Evolutionary conservation across 2,797 vertebrate genomes (phyloP).

Genomic region (Emydoidea blandingii): DNA sequence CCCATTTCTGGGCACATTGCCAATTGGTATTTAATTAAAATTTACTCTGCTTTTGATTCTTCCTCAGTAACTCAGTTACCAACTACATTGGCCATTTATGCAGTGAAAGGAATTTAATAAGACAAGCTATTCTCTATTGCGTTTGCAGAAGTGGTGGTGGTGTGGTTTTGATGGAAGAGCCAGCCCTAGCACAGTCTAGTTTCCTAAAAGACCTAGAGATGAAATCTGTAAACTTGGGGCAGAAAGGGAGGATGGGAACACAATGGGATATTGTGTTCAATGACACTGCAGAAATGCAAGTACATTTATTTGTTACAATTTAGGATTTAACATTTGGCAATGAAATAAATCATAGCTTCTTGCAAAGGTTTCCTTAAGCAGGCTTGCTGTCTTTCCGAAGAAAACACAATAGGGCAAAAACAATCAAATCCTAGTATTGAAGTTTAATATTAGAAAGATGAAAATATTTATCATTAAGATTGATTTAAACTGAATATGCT

Average conservation of each 20-base stretch:
- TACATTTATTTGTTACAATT: not conserved
- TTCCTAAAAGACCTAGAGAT: not conserved
- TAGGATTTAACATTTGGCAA: not conserved
- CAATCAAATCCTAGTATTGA: too few relatives aligned
- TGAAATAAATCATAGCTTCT: not conserved
- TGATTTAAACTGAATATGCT: not conserved
- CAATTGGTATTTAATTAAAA: conserved; percentile 75
- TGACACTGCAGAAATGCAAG: not conserved
- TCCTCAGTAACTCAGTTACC: conserved; percentile 60
- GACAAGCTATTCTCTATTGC: not conserved
- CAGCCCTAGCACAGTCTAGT: not conserved
- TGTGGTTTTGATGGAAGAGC: not conserved
- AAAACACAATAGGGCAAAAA: not conserved
- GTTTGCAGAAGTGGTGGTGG: not conserved
- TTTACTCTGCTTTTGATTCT: conserved; percentile 42
- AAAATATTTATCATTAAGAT: not conserved
- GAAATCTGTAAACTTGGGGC: fast-evolving
- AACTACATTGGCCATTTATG: not conserved
- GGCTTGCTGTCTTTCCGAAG: fast-evolving
- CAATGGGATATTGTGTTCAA: not conserved
- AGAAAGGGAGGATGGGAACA: not conserved
- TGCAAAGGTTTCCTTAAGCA: not conserved
- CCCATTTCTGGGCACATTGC: conserved; percentile 57
- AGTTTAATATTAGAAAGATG: not conserved
- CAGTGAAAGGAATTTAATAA: conserved; percentile 57